Evolutionary conservation across 1,140 invertebrate species (phyloP), one percentile per base, ranked within the genome.

Genomic region (Centruroides vittatus): DNA sequence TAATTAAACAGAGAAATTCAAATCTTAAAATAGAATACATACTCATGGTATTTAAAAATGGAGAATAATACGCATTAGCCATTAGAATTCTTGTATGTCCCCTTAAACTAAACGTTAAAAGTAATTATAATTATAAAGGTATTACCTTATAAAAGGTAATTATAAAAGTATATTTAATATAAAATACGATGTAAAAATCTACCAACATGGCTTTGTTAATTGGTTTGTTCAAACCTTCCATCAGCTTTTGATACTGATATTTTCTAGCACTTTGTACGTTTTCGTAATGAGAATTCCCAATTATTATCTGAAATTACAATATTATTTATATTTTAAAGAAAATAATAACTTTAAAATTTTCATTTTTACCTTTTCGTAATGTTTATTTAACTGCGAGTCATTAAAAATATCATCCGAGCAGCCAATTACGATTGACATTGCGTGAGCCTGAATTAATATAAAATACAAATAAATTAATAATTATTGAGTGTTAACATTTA

Each of bases 31-130:
- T n/a, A 23, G 34, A 23, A 41, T 57, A 36, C 49, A 51, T 41
- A 58, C 58, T 54, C 3, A 59, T 59, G 34, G 51, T 12, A 47
- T 59, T 59, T 47, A 35, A 10, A 49, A 23, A 49, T 8, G 59
- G 59, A 13, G 34, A 7, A 34, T 61, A 61, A 49, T 46, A 61
- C 5, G 59, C 59, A 50, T 56, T 61, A 9, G 59, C 59, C 8
- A 12, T 49, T 2, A 61, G 34, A 5, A 61, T 12, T 50, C n/a
- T 61, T 12, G 10, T 36, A 23, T 23, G 35, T 9, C 41, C 35
- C 7, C 35, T 46, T 54, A 53, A 61, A 4, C 59, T 61, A 50
- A 55, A 61, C 13, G 35, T 11, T 23, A 59, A 51, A 34, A 49
- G 50, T 47, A 11, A 35, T 47, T 13, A 36, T 23, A 47, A 7